These are phyloP conservation scores for Schizopygopsis malacanthus DNA, from an alignment of 2,797 vertebrate species.

Conservation along the genomic window DNA sequence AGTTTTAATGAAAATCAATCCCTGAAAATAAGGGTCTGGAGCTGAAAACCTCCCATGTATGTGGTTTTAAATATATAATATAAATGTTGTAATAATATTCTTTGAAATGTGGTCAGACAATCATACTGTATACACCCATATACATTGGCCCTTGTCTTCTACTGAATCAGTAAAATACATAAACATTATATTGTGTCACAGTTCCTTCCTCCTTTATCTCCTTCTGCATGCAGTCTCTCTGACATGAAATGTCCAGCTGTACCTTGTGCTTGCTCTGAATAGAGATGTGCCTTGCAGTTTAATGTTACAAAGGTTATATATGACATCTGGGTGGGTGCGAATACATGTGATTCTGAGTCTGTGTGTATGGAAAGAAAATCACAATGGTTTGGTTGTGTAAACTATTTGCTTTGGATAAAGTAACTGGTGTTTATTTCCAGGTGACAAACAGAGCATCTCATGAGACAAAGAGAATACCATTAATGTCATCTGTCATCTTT, in stretches of 20 bases:
- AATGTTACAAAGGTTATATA: constrained; percentile 19
- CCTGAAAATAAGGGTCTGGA: no score
- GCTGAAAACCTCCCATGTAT: background rate
- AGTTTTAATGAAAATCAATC: background rate
- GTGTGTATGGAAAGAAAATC: constrained; percentile 39
- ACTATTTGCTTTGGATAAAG: constrained; percentile 46
- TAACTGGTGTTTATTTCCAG: constrained; percentile 29
- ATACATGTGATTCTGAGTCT: constrained; percentile 29
- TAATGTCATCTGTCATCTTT: constrained; percentile 21
- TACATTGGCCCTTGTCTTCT: background rate
- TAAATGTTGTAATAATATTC: background rate
- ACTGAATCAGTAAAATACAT: background rate
- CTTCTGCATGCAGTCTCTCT: background rate
- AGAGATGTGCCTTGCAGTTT: background rate
- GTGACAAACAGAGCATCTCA: background rate
- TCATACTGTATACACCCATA: background rate
- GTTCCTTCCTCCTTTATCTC: background rate
- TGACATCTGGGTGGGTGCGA: constrained; percentile 8
- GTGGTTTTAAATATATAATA: background rate
- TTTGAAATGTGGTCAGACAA: background rate
- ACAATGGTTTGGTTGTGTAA: constrained; percentile 38
- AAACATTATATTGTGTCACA: background rate
- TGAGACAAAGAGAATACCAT: constrained; percentile 25
- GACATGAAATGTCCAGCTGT: background rate
- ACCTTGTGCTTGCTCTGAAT: background rate